Percentiles rank a stretch among this genome's conserved stretches.
These are phyloP conservation scores for Sylvietta virens DNA, from an alignment of 2,113 vertebrate genomes.

Conservation along the genomic window DNA sequence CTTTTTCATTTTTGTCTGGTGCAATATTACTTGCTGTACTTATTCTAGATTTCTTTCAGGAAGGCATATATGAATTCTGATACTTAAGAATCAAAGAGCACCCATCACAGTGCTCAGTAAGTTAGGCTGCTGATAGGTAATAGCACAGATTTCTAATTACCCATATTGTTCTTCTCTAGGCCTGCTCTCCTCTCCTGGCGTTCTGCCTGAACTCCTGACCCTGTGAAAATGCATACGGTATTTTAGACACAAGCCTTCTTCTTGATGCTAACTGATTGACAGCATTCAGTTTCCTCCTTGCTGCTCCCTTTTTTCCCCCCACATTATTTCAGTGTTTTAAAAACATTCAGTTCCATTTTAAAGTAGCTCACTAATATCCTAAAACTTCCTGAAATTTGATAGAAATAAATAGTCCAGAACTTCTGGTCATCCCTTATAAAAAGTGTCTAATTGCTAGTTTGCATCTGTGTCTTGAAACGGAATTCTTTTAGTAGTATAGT, in stretches of 20 bases:
- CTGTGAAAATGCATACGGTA: neutral
- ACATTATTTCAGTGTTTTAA: neutral
- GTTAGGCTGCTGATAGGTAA: neutral
- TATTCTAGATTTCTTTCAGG: neutral
- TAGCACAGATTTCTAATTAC: neutral
- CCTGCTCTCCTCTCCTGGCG: neutral
- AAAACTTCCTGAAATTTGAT: neutral
- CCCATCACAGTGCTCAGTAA: neutral
- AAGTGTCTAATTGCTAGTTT: neutral
- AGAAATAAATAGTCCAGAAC: neutral
- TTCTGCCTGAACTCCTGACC: neutral
- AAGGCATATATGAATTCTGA: neutral
- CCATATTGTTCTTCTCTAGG: neutral
- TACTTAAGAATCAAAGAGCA: neutral
- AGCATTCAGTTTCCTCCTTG: neutral
- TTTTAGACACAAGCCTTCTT: neutral
- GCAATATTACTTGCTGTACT: neutral
- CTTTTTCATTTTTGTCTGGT: neutral
- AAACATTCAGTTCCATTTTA: neutral
- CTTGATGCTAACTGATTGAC: neutral
- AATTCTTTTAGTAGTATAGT: neutral
- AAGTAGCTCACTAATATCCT: neutral
- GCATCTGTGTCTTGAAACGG: neutral
- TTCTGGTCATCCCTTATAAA: neutral
- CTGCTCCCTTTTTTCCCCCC: neutral